Conservation (phyloP, 2,113 vertebrate genomes). For the Perca schrenkii region DNA sequence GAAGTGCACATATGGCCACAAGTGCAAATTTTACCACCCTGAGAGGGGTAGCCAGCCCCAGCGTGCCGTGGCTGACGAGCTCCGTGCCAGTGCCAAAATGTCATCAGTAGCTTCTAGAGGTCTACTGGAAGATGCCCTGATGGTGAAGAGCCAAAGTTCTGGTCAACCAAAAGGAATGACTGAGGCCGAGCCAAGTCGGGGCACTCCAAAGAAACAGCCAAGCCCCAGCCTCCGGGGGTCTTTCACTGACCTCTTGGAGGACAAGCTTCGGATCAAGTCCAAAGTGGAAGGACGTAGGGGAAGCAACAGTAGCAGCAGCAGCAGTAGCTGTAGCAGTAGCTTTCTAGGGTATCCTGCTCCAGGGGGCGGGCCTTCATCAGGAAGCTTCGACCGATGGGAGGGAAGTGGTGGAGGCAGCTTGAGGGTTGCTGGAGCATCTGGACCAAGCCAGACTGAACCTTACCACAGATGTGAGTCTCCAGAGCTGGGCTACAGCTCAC, state of each 20-base stretch:
- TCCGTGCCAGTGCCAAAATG: slow-evolving; percentile 94
- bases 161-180: slow-evolving; percentile 65
- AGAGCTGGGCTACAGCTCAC: slow-evolving; percentile 90
- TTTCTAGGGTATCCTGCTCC: slow-evolving; percentile 83
- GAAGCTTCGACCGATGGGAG: slow-evolving; percentile 85
- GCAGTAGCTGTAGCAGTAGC: slow-evolving; percentile 77
- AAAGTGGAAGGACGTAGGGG: slow-evolving; percentile 87
- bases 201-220: slow-evolving; percentile 89
- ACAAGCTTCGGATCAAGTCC: slow-evolving; percentile 90
- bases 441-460: slow-evolving; percentile 84
- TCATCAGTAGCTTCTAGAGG: slow-evolving; percentile 87
- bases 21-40: slow-evolving; percentile 98
- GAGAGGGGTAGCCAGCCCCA: slow-evolving; percentile 95
- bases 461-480: slow-evolving; percentile 92
- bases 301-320: slow-evolving; percentile 62
- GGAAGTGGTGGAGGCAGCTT: slow-evolving; percentile 13
- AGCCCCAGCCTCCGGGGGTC: slow-evolving; percentile 87
- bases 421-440: slow-evolving; percentile 79
- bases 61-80: slow-evolving; percentile 95
- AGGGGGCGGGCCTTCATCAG: slow-evolving; percentile 86
- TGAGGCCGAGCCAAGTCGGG: slow-evolving; percentile 82
- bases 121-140: slow-evolving; percentile 85
- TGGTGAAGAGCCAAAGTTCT: slow-evolving; percentile 91
- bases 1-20: slow-evolving; percentile 98
- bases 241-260: slow-evolving; percentile 88